phyloP scores from a whole-genome alignment of 2,888 invertebrate species.

The Lysandra bellargus region DNA sequence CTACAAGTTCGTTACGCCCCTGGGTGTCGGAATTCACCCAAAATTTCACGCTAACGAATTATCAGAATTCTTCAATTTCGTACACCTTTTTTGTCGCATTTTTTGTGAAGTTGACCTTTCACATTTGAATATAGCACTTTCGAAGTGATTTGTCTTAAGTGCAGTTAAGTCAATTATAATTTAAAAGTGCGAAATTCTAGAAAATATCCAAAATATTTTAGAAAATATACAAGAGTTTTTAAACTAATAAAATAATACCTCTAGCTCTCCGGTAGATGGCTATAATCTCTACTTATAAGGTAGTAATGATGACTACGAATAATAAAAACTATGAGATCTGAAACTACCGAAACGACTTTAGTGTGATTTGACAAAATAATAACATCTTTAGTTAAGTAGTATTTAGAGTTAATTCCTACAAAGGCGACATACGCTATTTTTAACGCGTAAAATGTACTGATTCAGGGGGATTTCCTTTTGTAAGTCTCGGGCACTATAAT shows the following conservation, averaged over 20 bases:
- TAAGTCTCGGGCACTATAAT: too few species aligned
- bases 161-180: not conserved
- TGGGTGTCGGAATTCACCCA: conserved; percentile 52
- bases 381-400: too few species aligned
- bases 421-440: too few species aligned
- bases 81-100: conserved; percentile 36
- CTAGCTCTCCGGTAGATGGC: not conserved
- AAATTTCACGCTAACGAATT: conserved; percentile 72
- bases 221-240: not conserved
- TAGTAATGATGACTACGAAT: not conserved
- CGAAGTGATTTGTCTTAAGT: not conserved
- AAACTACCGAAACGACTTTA: not conserved
- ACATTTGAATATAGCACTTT: not conserved
- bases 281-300: not conserved
- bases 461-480: too few species aligned
- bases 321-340: not conserved
- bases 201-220: not conserved
- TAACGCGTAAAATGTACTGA: too few species aligned
- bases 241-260: not conserved
- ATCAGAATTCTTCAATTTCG: conserved; percentile 54
- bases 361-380: too few species aligned
- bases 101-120: not conserved
- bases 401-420: too few species aligned
- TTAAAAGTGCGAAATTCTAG: not conserved
- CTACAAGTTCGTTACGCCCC: conserved; percentile 49